These are phyloP conservation scores for Matsumurasca onukii DNA, from an alignment of 1,140 invertebrate species.

Conservation along the genomic window DNA sequence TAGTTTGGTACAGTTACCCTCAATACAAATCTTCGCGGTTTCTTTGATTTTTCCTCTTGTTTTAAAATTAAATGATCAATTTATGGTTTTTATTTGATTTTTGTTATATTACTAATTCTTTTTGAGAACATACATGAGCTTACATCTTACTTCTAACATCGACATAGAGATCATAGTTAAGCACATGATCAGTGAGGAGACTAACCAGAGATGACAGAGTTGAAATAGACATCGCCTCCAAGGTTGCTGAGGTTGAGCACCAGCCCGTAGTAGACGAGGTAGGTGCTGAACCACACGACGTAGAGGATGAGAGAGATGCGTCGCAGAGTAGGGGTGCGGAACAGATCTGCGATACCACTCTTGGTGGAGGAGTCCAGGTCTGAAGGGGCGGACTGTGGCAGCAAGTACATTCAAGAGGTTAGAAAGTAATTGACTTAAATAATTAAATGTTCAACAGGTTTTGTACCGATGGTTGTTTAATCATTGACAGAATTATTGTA, in stretches of 20 bases:
- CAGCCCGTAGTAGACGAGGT: constrained; percentile 70
- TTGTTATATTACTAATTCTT: no score
- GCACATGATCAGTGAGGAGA: constrained; percentile 29
- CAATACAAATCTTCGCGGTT: no score
- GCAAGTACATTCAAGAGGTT: neutral
- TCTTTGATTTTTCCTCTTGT: no score
- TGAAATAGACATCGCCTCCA: constrained; percentile 67
- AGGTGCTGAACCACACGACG: constrained; percentile 70
- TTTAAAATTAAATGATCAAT: no score
- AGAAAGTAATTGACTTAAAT: no score
- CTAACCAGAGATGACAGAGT: constrained; percentile 57
- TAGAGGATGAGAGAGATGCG: constrained; percentile 65
- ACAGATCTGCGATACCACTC: constrained; percentile 60
- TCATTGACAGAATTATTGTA: no score
- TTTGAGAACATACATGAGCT: no score
- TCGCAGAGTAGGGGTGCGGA: constrained; percentile 59
- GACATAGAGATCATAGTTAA: neutral
- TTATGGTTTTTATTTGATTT: no score
- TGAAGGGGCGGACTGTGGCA: constrained; percentile 25
- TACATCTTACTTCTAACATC: no score
- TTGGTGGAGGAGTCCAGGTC: constrained; percentile 34
- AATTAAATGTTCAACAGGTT: no score
- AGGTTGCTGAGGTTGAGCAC: constrained; percentile 69
- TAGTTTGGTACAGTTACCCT: no score
- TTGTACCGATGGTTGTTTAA: no score